Evolutionary conservation across 2,113 vertebrate genomes (phyloP), one percentile per base, ranked within the genome.

Genomic region (Corythornis madagascariensis): DNA sequence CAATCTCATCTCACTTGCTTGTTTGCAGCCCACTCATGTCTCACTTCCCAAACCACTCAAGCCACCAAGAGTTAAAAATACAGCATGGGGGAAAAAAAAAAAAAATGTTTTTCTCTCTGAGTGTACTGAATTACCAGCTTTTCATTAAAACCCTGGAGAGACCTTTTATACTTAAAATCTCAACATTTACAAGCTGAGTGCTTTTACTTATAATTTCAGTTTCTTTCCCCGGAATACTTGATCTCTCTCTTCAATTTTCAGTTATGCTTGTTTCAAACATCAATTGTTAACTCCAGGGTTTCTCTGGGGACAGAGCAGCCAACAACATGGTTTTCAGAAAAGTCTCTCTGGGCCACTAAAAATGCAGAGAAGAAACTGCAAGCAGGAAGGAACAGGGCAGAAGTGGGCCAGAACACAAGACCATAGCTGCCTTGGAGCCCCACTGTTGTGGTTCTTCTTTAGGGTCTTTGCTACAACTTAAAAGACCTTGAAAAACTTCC

Each of bases 201-300:
- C 95, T 97, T 97, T 92, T 94, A 87, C 94, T 96, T 91, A 87
- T 93, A 91, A 95, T 93, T 97, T 93, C 92, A 64, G 43, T 84
- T 92, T 90, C 88, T 89, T 93, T 88, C 91, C 69, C 64, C 3
- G 5, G 88, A 94, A 95, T 85, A 91, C 78, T 89, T 94, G 76
- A 94, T 89, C 59, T 92, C 55, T 65, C 81, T 88, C 81, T 90
- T 76, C 95, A 91, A 47, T 94, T 95, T 92, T 78, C 73, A 79
- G 88, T 86, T 93, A 78, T 48, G 83, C 81, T 93, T 85, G 59
- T 88, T 96, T 94, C 91, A 95, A 74, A 97, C 94, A 95, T 84
- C 89, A 96, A 40, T 90, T 92, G 89, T 89, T 95, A 95, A 90
- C 91, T 88, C 67, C 7, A 75, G 90, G 60, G 74, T 76, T 88